phyloP scores from a whole-genome alignment of 2,797 vertebrate species.

The Melanogrammus aeglefinus region DNA sequence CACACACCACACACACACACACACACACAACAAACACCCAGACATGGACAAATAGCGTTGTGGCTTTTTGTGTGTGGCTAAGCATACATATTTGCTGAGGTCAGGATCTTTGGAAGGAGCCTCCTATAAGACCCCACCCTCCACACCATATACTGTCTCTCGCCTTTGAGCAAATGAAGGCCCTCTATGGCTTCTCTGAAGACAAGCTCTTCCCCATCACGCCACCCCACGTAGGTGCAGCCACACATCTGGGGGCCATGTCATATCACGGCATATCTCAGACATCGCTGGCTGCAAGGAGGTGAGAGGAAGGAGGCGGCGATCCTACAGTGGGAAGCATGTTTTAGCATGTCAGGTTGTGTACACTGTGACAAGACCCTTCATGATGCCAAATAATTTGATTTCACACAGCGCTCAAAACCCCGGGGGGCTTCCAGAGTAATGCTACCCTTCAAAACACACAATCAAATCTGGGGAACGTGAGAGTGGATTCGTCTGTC shows the following conservation, averaged over 20 bases:
- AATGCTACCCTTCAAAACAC: conserved; percentile 34
- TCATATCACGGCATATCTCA: conserved; percentile 51
- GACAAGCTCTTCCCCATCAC: conserved; percentile 39
- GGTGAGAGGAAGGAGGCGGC: conserved; percentile 22
- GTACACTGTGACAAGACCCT: conserved; percentile 43
- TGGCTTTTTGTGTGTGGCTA: not conserved
- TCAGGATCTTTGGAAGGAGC: not conserved
- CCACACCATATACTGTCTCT: not conserved
- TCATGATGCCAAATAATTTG: conserved; percentile 59
- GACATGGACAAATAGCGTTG: not conserved
- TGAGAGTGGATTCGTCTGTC: conserved; percentile 50
- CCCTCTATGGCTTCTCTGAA: conserved; percentile 44
- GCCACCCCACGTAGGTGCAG: conserved; percentile 42
- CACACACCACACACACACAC: not conserved
- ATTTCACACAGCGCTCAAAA: conserved; percentile 51
- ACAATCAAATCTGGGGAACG: conserved; percentile 33
- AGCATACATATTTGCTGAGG: conserved; percentile 2
- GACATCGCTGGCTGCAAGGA: conserved; percentile 41
- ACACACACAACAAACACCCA: not conserved
- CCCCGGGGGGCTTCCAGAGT: conserved; percentile 26
- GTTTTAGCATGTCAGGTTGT: conserved; percentile 43
- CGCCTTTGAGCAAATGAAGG: conserved; percentile 12
- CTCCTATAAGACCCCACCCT: conserved; percentile 17
- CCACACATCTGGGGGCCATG: conserved; percentile 48
- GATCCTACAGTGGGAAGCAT: conserved; percentile 32